Percentiles rank a stretch among this genome's conserved stretches.
phyloP scores from a whole-genome alignment of 1,140 invertebrate species.

The Kradibia gibbosae region DNA sequence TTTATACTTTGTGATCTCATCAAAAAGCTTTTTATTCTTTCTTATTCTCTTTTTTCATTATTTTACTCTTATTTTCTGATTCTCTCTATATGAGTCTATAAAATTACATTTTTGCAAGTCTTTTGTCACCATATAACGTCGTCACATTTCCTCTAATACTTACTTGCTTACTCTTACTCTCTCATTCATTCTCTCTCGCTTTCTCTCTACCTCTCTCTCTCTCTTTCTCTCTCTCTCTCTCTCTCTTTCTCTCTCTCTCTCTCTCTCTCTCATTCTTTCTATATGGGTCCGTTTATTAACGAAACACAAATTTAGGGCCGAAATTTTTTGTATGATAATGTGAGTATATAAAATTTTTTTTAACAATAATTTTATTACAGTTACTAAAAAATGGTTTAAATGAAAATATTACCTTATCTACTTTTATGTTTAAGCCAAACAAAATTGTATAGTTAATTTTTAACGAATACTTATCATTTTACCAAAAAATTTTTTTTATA shows the following conservation, averaged over 20 bases:
- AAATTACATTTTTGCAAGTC: slow-evolving; percentile 55
- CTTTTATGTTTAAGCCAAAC: no score
- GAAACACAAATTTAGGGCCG: no score
- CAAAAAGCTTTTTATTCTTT: not conserved
- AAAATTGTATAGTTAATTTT: no score
- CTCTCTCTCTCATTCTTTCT: slow-evolving; percentile 57
- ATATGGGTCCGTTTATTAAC: no score
- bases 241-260: not conserved
- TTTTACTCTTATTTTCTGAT: slow-evolving; percentile 34
- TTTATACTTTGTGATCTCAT: slow-evolving; percentile 48
- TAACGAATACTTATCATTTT: no score
- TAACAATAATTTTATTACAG: no score
- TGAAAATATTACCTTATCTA: no score
- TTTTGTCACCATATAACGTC: slow-evolving; percentile 34
- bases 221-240: not conserved
- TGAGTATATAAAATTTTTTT: no score
- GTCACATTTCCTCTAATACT: not conserved
- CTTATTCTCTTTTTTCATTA: not conserved
- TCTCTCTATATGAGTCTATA: slow-evolving; percentile 34
- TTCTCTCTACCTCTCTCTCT: not conserved
- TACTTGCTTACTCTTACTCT: no score
- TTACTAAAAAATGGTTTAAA: no score
- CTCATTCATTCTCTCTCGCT: not conserved
- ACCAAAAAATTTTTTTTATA: no score
- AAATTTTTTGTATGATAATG: no score